These are phyloP conservation scores for Pempheris klunzingeri DNA, from an alignment of 2,797 vertebrate species.

Conservation along the genomic window DNA sequence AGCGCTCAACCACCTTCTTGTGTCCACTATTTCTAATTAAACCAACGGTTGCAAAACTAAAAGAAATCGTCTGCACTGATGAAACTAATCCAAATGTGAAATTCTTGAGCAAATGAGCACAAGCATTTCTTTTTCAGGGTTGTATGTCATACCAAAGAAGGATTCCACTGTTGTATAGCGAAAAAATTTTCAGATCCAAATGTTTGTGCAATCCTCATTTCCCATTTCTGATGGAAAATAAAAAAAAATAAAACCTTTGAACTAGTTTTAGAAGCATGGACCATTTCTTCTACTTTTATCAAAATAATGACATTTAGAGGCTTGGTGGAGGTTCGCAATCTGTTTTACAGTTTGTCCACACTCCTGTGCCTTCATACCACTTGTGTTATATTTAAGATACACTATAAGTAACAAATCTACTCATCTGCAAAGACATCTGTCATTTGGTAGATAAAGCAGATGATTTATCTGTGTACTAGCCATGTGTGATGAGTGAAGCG, in stretches of 20 bases:
- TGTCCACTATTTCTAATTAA: neutral
- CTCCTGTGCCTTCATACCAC: neutral
- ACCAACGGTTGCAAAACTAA: neutral
- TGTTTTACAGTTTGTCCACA: neutral
- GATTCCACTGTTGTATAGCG: neutral
- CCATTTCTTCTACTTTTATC: neutral
- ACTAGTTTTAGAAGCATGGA: neutral
- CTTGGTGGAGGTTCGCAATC: neutral
- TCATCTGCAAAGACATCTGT: constrained; percentile 23
- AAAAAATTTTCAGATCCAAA: neutral
- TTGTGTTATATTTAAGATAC: constrained; percentile 7
- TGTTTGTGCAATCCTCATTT: neutral
- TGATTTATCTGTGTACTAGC: constrained; percentile 9
- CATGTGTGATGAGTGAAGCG: constrained; percentile 2
- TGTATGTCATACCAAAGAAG: neutral
- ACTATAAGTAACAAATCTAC: constrained; percentile 2
- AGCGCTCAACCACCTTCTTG: neutral
- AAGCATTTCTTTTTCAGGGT: neutral
- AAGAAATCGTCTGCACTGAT: neutral
- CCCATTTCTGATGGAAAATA: neutral
- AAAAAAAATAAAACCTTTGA: constrained; percentile 1
- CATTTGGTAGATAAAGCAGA: constrained; percentile 15
- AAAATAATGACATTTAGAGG: neutral
- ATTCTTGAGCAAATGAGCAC: neutral
- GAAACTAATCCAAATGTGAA: neutral